A percentile compares a stretch with the other conserved stretches of the same genome.
phyloP scores from a whole-genome alignment of 2,888 invertebrate species.

The Nephrotoma flavescens region DNA sequence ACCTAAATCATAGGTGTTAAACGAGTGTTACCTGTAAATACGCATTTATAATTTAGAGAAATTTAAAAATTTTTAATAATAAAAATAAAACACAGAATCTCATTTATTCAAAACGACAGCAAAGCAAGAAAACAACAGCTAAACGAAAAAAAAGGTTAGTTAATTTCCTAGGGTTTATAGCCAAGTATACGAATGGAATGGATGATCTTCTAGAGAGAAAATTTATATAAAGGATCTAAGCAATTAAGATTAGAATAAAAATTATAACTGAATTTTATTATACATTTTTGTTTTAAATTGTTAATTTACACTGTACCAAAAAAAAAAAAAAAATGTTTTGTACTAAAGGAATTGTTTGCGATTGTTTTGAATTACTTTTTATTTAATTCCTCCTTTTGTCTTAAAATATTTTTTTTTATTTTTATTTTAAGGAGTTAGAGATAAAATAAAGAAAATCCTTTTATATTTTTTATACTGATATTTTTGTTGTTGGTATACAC shows the following conservation, averaged over 20 bases:
- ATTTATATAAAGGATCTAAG: background rate
- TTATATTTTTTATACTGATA: background rate
- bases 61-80: background rate
- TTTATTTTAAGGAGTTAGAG: background rate
- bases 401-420: background rate
- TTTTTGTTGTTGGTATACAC: background rate
- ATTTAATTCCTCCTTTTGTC: background rate
- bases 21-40: background rate
- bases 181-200: background rate
- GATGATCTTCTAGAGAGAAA: background rate
- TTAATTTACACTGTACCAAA: background rate
- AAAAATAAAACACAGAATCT: background rate
- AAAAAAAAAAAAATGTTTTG: background rate
- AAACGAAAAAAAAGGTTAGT: background rate
- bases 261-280: background rate
- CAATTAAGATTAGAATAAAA: background rate
- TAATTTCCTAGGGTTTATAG: background rate
- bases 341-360: background rate
- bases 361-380: background rate
- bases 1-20: background rate
- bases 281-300: background rate
- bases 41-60: background rate
- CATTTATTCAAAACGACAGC: background rate
- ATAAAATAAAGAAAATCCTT: background rate
- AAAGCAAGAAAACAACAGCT: background rate